Percentiles rank a stretch among this genome's conserved stretches.
These are phyloP conservation scores for Ormia ochracea DNA, from an alignment of 2,888 invertebrate species.

Conservation along the genomic window DNA sequence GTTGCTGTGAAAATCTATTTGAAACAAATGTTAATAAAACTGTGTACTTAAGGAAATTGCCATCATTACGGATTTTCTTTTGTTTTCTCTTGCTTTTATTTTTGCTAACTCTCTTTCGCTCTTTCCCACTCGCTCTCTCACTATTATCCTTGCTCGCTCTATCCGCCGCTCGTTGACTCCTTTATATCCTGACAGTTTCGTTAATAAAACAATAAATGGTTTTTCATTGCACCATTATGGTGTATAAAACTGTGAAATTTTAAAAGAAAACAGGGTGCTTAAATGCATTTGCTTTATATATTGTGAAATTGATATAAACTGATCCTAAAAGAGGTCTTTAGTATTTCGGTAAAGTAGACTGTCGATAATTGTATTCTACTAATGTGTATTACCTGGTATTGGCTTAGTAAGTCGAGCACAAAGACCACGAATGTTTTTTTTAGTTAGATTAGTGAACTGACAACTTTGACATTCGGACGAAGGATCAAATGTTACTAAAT, in stretches of 20 bases:
- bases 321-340: neutral
- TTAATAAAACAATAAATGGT: constrained; percentile 63
- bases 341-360: no score
- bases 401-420: no score
- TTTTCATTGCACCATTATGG: constrained; percentile 3
- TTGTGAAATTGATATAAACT: neutral
- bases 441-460: no score
- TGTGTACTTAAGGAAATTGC: constrained; percentile 73
- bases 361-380: no score
- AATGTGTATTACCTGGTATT: no score
- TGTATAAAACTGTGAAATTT: neutral
- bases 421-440: no score
- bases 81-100: neutral
- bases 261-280: constrained; percentile 37
- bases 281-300: neutral
- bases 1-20: constrained; percentile 47
- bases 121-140: constrained; percentile 16
- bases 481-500: no score
- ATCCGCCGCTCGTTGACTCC: no score
- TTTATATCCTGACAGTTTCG: no score
- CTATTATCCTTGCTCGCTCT: no score
- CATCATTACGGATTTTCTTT: constrained; percentile 70
- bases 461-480: no score
- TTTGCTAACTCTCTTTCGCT: neutral
- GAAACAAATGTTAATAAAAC: constrained; percentile 63